These are phyloP conservation scores for Micrasema longulum DNA, from an alignment of 1,140 invertebrate species.

Conservation along the genomic window DNA sequence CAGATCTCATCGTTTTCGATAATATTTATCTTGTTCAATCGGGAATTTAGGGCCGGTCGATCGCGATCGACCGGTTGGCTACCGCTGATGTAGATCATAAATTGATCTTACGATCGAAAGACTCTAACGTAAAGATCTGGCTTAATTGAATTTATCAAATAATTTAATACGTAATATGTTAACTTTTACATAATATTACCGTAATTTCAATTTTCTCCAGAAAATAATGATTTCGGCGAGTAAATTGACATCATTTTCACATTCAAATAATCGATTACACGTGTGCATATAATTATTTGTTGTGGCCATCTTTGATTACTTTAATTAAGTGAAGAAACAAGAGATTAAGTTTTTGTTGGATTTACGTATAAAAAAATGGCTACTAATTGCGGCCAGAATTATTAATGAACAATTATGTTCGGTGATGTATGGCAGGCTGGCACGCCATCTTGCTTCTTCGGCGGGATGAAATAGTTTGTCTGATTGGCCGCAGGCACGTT, in stretches of 20 bases:
- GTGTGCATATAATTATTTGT: conserved; percentile 4
- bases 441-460: conserved; percentile 19
- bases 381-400: conserved; percentile 22
- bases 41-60: too few species aligned
- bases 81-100: too few species aligned
- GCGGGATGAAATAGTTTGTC: conserved; percentile 6
- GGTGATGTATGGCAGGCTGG: conserved; percentile 10
- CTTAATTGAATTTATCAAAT: too few species aligned
- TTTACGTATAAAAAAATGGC: conserved; percentile 5
- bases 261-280: conserved; percentile 23
- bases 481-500: conserved; percentile 13
- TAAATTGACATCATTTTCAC: conserved; percentile 10
- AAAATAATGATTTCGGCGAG: too few species aligned
- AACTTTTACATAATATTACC: too few species aligned
- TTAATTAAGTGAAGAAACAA: conserved; percentile 14
- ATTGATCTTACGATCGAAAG: too few species aligned
- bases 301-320: neutral
- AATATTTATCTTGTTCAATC: too few species aligned
- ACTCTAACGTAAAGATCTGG: too few species aligned
- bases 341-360: neutral
- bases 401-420: conserved; percentile 15
- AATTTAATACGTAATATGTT: too few species aligned
- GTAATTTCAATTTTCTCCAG: too few species aligned
- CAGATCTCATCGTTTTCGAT: too few species aligned
- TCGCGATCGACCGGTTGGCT: too few species aligned